Percentiles rank a stretch among this genome's conserved stretches.
Conservation (phyloP, 2,888 invertebrate species). For the Yponomeuta malinellus region DNA sequence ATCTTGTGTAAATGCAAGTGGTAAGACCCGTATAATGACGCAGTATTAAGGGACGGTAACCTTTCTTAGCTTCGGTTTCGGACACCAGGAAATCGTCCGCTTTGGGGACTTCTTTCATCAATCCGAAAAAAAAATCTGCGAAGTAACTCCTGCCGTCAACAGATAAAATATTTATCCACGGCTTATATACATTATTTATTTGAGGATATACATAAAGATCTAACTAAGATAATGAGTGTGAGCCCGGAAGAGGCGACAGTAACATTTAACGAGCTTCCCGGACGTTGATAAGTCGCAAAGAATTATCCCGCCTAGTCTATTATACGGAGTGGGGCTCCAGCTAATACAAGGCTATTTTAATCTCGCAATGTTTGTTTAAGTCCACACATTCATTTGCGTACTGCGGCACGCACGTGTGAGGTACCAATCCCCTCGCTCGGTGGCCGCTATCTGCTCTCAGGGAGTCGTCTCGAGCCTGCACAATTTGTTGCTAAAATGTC, state of each 20-base stretch:
- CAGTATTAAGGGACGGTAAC: background rate
- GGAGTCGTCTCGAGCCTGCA: background rate
- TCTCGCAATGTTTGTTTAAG: background rate
- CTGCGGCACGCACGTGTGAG: background rate
- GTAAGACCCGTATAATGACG: background rate
- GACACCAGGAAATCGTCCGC: background rate
- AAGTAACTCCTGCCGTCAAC: background rate
- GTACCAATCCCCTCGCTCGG: background rate
- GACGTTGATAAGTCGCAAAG: constrained; percentile 14
- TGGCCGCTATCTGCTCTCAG: background rate
- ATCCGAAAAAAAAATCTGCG: background rate
- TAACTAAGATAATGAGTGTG: constrained; percentile 11
- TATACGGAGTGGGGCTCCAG: background rate
- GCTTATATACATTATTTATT: constrained; percentile 6
- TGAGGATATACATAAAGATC: constrained; percentile 10
- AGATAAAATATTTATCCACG: constrained; percentile 1
- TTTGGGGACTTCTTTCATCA: constrained; percentile 1
- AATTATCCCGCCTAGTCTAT: constrained; percentile 6
- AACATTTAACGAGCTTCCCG: constrained; percentile 11
- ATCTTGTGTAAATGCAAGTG: background rate
- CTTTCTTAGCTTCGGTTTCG: background rate
- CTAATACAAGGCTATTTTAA: background rate
- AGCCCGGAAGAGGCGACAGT: constrained; percentile 10
- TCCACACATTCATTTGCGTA: background rate
- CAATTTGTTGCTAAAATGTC: background rate